Evolutionary conservation across 2,888 invertebrate genomes (phyloP), one percentile per base, ranked within the genome.

Genomic region (Lepidocyrtinus sp.): DNA sequence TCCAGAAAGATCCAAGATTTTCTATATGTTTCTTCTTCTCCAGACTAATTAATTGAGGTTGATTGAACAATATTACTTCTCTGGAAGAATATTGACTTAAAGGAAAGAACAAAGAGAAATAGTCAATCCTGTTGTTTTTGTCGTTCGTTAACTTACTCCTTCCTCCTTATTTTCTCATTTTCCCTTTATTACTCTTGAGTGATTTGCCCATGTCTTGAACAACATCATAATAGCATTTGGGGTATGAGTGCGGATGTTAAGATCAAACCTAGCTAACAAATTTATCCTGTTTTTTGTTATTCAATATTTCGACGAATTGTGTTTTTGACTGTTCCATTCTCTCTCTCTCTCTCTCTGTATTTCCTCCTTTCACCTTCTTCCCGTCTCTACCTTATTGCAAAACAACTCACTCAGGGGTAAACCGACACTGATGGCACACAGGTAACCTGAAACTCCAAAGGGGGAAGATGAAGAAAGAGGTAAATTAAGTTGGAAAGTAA

Each of bases 41-140:
- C 15, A 19, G 59, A 72, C 71, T 81, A 81, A 81, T 81, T 81
- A 81, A 81, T 81, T 81, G 69, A 76, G 75, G 72, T 76, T 81
- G 71, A 75, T 81, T 76, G 81, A 72, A 76, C 76, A 81, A 72
- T 76, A 76, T 81, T 81, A 72, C 70, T 72, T 75, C 67, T 70
- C 24, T 17, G 24, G 25, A 59, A 24, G 50, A 19, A 55, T 7
- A 70, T 21, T 5, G 59, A 70, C 9, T 17, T 9, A 26, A 15
- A n/a, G 46, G 50, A 68, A 46, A 1, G 21, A 26, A 15, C 1
- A 15, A 5, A n/a, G 45, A 68, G 65, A 15, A 17, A 70, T 1
- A 55, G n/a, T n/a, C n/a, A n/a, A 22, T 22, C 24, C 17, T 63
- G 17, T 19, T 22, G 9, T 19, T 22, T 22, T 19, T 62, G 15